phyloP scores from a whole-genome alignment of 2,888 invertebrate genomes.

The Sinotaia quadrata region DNA sequence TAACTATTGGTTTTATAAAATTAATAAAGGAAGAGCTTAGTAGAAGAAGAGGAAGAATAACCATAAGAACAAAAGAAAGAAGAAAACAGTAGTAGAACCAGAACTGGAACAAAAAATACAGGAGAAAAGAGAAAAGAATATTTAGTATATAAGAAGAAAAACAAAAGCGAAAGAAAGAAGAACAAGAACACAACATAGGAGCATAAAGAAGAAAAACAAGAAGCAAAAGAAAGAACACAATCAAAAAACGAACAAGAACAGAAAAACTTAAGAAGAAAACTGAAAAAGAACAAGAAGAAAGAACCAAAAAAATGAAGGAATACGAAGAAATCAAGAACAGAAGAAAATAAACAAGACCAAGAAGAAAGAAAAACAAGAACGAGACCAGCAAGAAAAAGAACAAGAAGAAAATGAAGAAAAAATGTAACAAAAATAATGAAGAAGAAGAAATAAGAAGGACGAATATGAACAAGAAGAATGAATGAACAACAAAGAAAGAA shows the following conservation, averaged over 20 bases:
- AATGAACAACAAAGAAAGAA: neutral
- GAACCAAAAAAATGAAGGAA: neutral
- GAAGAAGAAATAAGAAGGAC: slow-evolving; percentile 13
- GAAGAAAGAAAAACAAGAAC: slow-evolving; percentile 16
- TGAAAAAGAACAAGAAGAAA: neutral
- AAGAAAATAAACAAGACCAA: no score
- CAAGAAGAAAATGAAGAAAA: slow-evolving; percentile 9
- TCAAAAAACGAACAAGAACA: slow-evolving; percentile 8
- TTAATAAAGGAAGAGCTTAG: no score
- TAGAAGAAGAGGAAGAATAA: no score
- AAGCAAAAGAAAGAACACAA: slow-evolving; percentile 20
- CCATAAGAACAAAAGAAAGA: no score
- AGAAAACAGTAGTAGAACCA: no score
- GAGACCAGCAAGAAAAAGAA: neutral
- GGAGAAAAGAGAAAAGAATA: neutral
- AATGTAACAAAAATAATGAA: no score
- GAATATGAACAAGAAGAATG: neutral
- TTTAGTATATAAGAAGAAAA: neutral
- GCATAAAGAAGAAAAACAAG: slow-evolving; percentile 3
- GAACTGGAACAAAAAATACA: no score
- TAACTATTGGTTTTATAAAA: no score
- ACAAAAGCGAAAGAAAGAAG: neutral
- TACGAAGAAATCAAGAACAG: neutral
- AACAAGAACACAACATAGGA: neutral
- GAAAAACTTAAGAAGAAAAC: neutral